Evolutionary conservation across 2,113 vertebrate genomes (phyloP).

Genomic region (Dryoscopus gambensis): DNA sequence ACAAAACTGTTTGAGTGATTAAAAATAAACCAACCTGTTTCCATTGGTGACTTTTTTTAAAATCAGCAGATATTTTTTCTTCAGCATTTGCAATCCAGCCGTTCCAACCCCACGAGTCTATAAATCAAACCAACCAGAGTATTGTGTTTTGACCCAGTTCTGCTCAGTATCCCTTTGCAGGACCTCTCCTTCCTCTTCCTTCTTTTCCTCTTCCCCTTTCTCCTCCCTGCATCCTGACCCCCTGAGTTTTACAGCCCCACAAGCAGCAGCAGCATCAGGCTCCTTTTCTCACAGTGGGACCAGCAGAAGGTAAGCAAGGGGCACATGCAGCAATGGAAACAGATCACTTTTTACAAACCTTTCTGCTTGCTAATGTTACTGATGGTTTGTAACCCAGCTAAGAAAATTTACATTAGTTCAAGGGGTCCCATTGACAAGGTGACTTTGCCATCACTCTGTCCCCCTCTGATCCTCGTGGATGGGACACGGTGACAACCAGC

Average conservation of each 20-base stretch:
- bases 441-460: background rate
- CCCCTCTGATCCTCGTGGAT: background rate
- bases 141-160: background rate
- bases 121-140: background rate
- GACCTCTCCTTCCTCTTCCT: background rate
- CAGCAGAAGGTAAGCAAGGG: background rate
- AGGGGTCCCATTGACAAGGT: background rate
- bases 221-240: background rate
- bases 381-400: background rate
- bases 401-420: background rate
- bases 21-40: slow-evolving; percentile 19
- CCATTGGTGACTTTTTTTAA: background rate
- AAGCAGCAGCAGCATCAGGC: background rate
- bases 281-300: background rate
- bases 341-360: background rate
- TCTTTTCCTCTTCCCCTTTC: background rate
- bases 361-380: background rate
- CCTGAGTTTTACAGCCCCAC: background rate
- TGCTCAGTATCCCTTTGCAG: background rate
- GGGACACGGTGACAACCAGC: rapidly evolving
- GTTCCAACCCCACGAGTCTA: background rate
- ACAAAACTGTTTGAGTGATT: background rate
- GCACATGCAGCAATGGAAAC: background rate
- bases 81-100: background rate
- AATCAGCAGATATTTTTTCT: background rate